These are phyloP conservation scores for Chrysina gloriosa DNA, from an alignment of 2,888 invertebrate genomes.

Conservation along the genomic window DNA sequence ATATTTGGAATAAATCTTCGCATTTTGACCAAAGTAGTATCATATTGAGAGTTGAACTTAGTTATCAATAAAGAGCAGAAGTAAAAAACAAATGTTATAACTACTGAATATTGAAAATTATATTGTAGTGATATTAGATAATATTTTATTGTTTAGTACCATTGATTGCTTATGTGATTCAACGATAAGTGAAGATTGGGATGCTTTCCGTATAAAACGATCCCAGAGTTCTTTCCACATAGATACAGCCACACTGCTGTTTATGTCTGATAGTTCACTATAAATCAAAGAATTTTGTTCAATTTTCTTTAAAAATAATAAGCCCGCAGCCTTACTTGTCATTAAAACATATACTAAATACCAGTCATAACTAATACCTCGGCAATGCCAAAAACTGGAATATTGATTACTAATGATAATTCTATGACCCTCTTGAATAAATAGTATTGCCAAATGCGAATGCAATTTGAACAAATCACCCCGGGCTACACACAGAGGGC, in stretches of 20 bases:
- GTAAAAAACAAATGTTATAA: no score
- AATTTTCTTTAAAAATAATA: conserved; percentile 78
- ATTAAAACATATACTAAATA: conserved; percentile 83
- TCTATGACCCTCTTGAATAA: conserved; percentile 69
- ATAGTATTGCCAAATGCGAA: conserved; percentile 75
- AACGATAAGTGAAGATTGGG: no score
- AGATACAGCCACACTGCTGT: neutral
- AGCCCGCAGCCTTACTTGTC: conserved; percentile 74
- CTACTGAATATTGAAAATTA: no score
- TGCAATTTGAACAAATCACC: conserved; percentile 77
- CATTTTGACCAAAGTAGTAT: no score
- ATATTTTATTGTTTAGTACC: no score
- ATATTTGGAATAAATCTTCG: no score
- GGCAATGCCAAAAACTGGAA: conserved; percentile 81
- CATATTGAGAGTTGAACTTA: no score
- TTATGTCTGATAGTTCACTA: conserved; percentile 65
- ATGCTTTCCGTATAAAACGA: no score
- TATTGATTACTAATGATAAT: conserved; percentile 84
- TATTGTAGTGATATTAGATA: no score
- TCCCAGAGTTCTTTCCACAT: neutral
- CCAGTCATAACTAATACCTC: conserved; percentile 80
- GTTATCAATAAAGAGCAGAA: no score
- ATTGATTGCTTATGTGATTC: no score
- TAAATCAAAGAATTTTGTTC: conserved; percentile 80
- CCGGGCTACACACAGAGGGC: conserved; percentile 80